Evolutionary conservation across 2,888 invertebrate genomes (phyloP).

Genomic region (Philereme vetulata): DNA sequence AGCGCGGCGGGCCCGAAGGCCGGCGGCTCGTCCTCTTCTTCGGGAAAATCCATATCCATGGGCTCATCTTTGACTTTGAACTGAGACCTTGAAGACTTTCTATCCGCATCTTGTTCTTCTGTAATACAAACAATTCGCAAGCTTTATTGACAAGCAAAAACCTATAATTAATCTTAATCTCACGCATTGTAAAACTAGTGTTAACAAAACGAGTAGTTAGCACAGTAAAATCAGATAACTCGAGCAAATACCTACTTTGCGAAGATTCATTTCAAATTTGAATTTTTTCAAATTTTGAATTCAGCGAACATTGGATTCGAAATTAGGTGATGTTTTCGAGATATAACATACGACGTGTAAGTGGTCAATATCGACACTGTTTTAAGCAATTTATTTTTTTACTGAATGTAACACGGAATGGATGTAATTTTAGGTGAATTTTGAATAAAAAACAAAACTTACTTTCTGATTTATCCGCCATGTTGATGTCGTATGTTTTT

Average conservation of each 20-base stretch:
- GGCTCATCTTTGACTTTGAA: constrained; percentile 82
- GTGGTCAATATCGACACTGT: constrained; percentile 2
- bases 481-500: constrained; percentile 85
- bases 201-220: constrained; percentile 4
- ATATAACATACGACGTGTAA: constrained; percentile 8
- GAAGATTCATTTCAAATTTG: constrained; percentile 76
- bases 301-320: constrained; percentile 54
- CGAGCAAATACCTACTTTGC: constrained; percentile 50
- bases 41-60: constrained; percentile 86
- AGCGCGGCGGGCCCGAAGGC: constrained; percentile 91
- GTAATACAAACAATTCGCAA: constrained; percentile 23
- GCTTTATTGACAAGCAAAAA: not conserved
- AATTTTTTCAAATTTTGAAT: constrained; percentile 84
- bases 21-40: constrained; percentile 87
- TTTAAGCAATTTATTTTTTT: constrained; percentile 8
- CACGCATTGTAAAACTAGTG: not conserved
- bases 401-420: not conserved
- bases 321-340: constrained; percentile 21
- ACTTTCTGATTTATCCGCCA: constrained; percentile 92
- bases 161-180: not conserved
- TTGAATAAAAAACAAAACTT: constrained; percentile 77
- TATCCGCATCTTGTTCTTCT: constrained; percentile 65
- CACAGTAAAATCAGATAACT: constrained; percentile 37
- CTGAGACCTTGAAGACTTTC: constrained; percentile 56
- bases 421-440: constrained; percentile 1